These are phyloP conservation scores for Pseudopleuronectes americanus DNA, from an alignment of 2,797 vertebrate genomes.

Conservation along the genomic window DNA sequence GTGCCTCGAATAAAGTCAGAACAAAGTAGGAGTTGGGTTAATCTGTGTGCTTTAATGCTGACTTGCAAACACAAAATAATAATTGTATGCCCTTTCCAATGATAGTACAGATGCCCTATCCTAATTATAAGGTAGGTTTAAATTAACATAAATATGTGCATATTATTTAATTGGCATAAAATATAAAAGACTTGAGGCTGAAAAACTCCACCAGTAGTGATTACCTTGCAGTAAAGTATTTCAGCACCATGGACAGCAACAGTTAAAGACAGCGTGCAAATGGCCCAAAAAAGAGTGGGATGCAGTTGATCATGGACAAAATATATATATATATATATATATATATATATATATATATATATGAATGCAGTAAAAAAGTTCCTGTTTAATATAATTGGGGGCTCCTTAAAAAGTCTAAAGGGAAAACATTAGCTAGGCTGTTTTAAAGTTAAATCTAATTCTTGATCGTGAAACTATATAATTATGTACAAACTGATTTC, in stretches of 20 bases:
- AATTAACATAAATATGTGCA: background rate
- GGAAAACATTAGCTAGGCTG: no score
- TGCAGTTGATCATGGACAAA: background rate
- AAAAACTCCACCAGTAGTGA: background rate
- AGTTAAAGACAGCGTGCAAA: background rate
- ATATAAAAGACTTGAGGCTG: background rate
- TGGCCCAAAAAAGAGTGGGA: background rate
- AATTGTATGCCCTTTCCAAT: background rate
- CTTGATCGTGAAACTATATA: no score
- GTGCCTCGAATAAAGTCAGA: background rate
- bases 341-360: no score
- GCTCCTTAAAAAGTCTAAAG: no score
- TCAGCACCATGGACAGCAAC: conserved; percentile 32
- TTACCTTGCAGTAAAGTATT: background rate
- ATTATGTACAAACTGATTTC: no score
- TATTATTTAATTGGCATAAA: background rate
- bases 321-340: no score
- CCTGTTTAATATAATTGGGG: no score
- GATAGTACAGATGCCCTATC: background rate
- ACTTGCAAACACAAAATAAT: background rate
- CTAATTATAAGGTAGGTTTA: background rate
- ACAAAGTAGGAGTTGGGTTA: background rate
- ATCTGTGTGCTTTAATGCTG: conserved; percentile 6
- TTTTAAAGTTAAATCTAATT: no score
- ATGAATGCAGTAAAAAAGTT: background rate